Percentiles rank a stretch among this genome's conserved stretches.
phyloP scores from a whole-genome alignment of 1,140 invertebrate genomes.

The Periplaneta americana region DNA sequence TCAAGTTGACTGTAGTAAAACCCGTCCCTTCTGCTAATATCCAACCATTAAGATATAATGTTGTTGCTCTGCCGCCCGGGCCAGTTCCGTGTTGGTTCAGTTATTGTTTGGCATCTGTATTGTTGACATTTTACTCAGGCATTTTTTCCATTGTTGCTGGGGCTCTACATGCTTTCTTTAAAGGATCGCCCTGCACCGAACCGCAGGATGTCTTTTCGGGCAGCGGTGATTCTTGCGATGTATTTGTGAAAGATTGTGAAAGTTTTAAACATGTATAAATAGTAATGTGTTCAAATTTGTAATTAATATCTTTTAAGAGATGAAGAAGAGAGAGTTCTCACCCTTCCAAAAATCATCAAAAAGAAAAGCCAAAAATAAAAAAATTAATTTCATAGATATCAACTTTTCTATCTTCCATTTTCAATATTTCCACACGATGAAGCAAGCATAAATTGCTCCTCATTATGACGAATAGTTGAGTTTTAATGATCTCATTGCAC shows the following conservation, averaged over 20 bases:
- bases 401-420: not conserved
- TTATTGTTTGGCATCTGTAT: not conserved
- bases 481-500: not conserved
- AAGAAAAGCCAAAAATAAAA: not conserved
- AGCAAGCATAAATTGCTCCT: not conserved
- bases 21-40: slow-evolving; percentile 16
- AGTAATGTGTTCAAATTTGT: not conserved
- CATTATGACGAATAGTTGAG: not conserved
- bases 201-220: not conserved
- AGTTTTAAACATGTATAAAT: not conserved
- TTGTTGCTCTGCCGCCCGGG: slow-evolving; percentile 7
- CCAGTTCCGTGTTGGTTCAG: not conserved
- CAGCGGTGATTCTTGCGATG: not conserved
- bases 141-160: slow-evolving; percentile 2
- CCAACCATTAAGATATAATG: slow-evolving; percentile 6
- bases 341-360: no score
- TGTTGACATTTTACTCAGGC: not conserved
- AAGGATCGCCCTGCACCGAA: not conserved
- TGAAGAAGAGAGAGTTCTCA: not conserved
- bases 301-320: not conserved
- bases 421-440: not conserved
- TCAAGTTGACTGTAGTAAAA: slow-evolving; percentile 1
- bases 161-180: not conserved
- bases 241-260: not conserved
- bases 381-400: not conserved